These are phyloP conservation scores for Drosophila hamatofila DNA, from an alignment of 2,888 invertebrate species.

Conservation along the genomic window DNA sequence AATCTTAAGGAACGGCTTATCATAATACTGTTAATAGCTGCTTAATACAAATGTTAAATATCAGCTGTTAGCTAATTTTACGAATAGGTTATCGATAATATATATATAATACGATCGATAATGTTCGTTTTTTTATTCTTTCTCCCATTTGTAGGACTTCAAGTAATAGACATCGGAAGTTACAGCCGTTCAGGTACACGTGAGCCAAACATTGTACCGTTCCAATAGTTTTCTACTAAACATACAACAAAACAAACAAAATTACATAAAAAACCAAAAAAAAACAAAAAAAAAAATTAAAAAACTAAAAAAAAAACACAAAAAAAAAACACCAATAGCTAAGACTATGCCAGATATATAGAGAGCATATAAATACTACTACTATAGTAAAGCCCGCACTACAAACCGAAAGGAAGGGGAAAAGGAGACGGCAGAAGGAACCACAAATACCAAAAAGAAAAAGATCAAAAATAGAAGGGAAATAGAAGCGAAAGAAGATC, in stretches of 20 bases:
- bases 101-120: background rate
- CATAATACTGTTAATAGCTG: background rate
- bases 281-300: conserved; percentile 45
- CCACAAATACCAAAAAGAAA: conserved; percentile 7
- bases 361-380: conserved; percentile 34
- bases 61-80: background rate
- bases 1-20: background rate
- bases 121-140: conserved; percentile 19
- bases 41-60: background rate
- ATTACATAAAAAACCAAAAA: conserved; percentile 26
- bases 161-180: conserved; percentile 98
- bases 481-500: background rate
- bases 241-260: conserved; percentile 50
- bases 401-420: conserved; percentile 28
- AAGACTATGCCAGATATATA: conserved; percentile 56
- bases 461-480: background rate
- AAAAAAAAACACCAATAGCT: conserved; percentile 46
- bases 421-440: conserved; percentile 17
- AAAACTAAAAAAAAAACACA: conserved; percentile 40
- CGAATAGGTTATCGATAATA: background rate
- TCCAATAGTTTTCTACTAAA: conserved; percentile 68
- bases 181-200: conserved; percentile 98
- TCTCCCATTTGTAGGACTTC: conserved; percentile 89
- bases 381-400: conserved; percentile 48
- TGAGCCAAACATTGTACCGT: conserved; percentile 86